These are phyloP conservation scores for Pristionchus exspectatus DNA, from an alignment of 2,888 invertebrate species.

Conservation along the genomic window DNA sequence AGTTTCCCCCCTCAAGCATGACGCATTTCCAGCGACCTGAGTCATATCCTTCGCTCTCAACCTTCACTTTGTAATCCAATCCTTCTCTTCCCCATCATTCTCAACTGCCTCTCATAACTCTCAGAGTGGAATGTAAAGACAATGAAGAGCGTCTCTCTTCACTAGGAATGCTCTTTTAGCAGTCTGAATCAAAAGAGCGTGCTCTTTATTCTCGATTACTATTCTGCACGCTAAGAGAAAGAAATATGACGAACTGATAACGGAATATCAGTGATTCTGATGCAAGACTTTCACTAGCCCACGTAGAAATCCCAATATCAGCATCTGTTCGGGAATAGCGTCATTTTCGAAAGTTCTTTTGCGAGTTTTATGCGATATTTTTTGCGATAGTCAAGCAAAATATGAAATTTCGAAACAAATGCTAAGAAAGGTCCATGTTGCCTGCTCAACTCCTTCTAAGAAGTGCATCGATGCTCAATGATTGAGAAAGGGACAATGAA, in stretches of 20 bases:
- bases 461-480: no score
- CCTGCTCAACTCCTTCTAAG: no score
- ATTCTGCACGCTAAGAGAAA: no score
- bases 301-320: neutral
- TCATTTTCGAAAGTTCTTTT: neutral
- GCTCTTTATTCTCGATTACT: no score
- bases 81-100: neutral
- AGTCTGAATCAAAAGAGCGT: no score
- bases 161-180: no score
- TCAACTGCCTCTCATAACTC: slow-evolving; percentile 20
- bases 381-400: neutral
- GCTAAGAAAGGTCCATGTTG: no score
- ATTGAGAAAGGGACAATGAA: no score
- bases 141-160: no score
- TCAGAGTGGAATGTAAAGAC: neutral
- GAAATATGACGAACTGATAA: slow-evolving; percentile 25
- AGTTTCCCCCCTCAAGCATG: neutral
- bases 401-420: no score
- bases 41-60: neutral
- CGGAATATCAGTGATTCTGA: neutral
- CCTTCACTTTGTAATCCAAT: slow-evolving; percentile 20
- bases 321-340: neutral
- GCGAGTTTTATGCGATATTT: no score
- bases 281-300: neutral
- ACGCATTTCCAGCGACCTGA: neutral